Conservation (phyloP, 2,888 invertebrate species). For the Pemphredon lugubris region DNA sequence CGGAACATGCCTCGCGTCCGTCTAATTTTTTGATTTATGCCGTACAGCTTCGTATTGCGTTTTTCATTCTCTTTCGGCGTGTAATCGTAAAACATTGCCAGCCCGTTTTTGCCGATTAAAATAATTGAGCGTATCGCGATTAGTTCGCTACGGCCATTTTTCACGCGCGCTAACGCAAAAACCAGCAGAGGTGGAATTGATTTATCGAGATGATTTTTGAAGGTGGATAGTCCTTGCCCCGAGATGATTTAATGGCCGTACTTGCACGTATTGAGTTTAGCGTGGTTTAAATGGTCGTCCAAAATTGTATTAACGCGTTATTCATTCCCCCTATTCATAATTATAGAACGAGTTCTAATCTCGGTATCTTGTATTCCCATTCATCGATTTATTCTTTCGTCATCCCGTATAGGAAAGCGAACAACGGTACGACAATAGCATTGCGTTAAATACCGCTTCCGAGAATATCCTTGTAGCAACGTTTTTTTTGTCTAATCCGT, state of each 20-base stretch:
- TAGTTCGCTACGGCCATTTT: slow-evolving; percentile 3
- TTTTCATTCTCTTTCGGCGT: slow-evolving; percentile 19
- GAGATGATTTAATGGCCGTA: slow-evolving; percentile 14
- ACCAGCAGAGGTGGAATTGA: slow-evolving; percentile 8
- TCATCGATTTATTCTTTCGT: not conserved
- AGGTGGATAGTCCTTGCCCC: not conserved
- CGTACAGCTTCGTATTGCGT: not conserved
- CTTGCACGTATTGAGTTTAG: not conserved
- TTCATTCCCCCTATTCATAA: not conserved
- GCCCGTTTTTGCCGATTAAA: not conserved
- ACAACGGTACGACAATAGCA: not conserved
- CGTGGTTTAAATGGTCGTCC: not conserved
- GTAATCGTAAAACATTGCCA: not conserved
- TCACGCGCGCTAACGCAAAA: not conserved
- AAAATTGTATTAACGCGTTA: not conserved
- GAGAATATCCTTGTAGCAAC: no score
- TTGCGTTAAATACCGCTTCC: no score
- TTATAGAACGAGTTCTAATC: no score
- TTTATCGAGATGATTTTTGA: slow-evolving; percentile 17
- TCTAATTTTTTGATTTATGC: no score
- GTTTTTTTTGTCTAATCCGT: no score
- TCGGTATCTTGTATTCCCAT: not conserved
- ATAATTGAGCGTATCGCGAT: slow-evolving; percentile 17
- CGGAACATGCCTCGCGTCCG: slow-evolving; percentile 29
- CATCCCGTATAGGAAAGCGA: not conserved